Evolutionary conservation across 2,888 invertebrate genomes (phyloP).

Genomic region (Clitarchus hookeri): DNA sequence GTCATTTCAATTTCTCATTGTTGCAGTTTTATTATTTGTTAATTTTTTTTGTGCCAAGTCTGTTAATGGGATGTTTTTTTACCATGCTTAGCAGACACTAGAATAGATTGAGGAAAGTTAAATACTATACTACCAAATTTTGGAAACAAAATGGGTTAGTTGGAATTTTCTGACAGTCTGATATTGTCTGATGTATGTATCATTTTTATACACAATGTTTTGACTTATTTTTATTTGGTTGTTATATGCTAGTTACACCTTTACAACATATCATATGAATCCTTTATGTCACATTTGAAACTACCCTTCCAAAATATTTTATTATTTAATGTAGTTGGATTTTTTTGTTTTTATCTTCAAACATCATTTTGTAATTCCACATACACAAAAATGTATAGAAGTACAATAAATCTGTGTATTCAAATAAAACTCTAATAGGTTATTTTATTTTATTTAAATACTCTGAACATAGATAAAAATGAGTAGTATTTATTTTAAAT

Average conservation of each 20-base stretch:
- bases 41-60: neutral
- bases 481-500: too few species aligned
- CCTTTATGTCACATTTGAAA: neutral
- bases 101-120: neutral
- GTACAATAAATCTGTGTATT: constrained; percentile 22
- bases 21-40: neutral
- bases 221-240: constrained; percentile 6
- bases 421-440: neutral
- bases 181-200: neutral
- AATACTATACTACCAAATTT: neutral
- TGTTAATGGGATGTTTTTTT: neutral
- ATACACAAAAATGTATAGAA: constrained; percentile 20
- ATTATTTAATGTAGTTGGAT: neutral
- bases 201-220: constrained; percentile 18
- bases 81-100: neutral
- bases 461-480: neutral
- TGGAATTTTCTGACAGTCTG: neutral
- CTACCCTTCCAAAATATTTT: neutral
- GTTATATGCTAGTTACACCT: neutral
- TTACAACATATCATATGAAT: constrained; percentile 20
- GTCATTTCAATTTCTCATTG: neutral
- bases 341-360: neutral
- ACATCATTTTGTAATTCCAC: neutral
- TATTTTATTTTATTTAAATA: neutral
- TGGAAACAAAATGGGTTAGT: neutral